Evolutionary conservation across 2,797 vertebrate genomes (phyloP).

Genomic region (Macropus fuliginosus): DNA sequence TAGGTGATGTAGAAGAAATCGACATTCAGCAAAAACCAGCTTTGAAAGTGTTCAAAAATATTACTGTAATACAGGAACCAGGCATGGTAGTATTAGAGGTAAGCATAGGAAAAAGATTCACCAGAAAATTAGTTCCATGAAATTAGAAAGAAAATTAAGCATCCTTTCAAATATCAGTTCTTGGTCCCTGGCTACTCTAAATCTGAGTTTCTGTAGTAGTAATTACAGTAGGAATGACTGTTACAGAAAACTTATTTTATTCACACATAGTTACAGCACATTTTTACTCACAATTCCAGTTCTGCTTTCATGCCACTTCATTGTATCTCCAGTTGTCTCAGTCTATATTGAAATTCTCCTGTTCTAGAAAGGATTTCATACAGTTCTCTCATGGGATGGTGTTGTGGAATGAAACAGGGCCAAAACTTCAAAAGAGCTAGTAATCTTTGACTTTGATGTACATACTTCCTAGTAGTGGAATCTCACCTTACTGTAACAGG

Average conservation of each 20-base stretch:
- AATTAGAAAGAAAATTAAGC: constrained; percentile 22
- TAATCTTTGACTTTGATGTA: neutral
- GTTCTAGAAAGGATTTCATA: neutral
- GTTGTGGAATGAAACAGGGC: constrained; percentile 10
- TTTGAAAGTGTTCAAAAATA: constrained; percentile 92
- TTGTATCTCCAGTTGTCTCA: neutral
- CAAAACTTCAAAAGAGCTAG: neutral
- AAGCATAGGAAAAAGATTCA: constrained; percentile 66
- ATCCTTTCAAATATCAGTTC: constrained; percentile 3
- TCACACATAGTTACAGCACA: neutral
- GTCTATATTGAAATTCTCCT: neutral
- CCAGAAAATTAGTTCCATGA: neutral
- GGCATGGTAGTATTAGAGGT: constrained; percentile 96
- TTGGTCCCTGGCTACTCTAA: neutral
- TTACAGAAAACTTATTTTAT: neutral
- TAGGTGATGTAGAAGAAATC: constrained; percentile 96
- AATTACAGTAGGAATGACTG: neutral
- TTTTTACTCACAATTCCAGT: neutral
- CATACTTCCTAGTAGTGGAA: neutral
- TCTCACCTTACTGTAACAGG: neutral
- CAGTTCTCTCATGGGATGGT: neutral
- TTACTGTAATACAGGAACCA: constrained; percentile 93
- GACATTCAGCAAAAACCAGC: constrained; percentile 93
- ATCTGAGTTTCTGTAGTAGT: neutral
- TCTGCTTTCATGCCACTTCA: neutral